Evolutionary conservation across 1,140 invertebrate species (phyloP).

Genomic region (Pantala flavescens): DNA sequence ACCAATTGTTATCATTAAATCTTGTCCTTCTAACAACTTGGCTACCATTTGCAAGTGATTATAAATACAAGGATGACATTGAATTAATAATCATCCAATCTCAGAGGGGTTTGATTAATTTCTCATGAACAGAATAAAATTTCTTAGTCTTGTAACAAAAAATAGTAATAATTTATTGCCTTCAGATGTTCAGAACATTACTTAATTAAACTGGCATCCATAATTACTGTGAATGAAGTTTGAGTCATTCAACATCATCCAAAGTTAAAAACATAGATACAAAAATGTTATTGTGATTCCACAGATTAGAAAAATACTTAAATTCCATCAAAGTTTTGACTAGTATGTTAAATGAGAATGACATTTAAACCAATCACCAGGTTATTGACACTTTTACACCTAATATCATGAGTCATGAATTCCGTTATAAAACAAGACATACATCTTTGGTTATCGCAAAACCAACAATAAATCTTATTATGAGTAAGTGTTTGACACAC

Average conservation of each 20-base stretch:
- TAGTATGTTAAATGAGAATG: neutral
- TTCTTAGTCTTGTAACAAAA: neutral
- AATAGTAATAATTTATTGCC: constrained; percentile 5
- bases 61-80: no score
- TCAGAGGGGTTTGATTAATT: no score
- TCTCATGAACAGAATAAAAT: no score
- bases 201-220: neutral
- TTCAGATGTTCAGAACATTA: neutral
- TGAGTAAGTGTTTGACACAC: neutral
- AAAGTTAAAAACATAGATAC: neutral
- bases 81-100: no score
- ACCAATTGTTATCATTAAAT: no score
- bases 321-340: constrained; percentile 2
- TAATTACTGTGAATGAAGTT: neutral
- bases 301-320: neutral
- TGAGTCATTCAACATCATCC: neutral
- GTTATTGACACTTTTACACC: neutral
- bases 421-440: neutral
- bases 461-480: neutral
- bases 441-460: neutral
- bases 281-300: neutral
- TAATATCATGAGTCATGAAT: neutral
- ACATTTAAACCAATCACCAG: neutral
- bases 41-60: no score
- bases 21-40: no score